Conservation (phyloP, 2,113 vertebrate genomes). For the Ictidomys tridecemlineatus region DNA sequence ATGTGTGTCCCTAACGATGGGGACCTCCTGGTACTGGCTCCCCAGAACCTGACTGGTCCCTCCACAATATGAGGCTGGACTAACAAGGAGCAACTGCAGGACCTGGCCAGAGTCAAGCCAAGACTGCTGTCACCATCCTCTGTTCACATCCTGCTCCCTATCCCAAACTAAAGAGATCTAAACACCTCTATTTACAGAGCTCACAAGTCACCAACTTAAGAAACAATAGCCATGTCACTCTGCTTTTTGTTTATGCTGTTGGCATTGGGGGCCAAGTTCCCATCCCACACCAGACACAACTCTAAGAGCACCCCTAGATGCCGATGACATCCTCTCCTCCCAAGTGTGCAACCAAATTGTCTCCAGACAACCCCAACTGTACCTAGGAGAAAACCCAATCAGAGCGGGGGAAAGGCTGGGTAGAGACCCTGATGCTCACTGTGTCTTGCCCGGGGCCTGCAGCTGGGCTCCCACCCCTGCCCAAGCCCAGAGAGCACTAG, state of each 20-base stretch:
- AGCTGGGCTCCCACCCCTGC: neutral
- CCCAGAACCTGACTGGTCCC: neutral
- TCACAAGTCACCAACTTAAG: neutral
- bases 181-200: neutral
- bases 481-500: neutral
- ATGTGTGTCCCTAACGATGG: fast-evolving
- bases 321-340: fast-evolving
- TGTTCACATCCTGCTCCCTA: neutral
- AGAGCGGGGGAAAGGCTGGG: too few species aligned
- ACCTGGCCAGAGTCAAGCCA: too few species aligned
- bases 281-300: fast-evolving
- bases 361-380: too few species aligned
- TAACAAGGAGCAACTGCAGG: neutral
- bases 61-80: too few species aligned
- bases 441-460: neutral
- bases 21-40: neutral
- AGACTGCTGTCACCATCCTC: neutral
- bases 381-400: neutral
- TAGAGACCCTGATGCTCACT: too few species aligned
- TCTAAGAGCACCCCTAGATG: fast-evolving
- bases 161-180: fast-evolving
- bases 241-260: fast-evolving
- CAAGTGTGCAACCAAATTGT: fast-evolving
- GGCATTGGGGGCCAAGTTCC: fast-evolving
- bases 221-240: neutral